Evolutionary conservation across 2,888 invertebrate genomes (phyloP), one percentile per base, ranked within the genome.

Genomic region (Aphrophora alni): DNA sequence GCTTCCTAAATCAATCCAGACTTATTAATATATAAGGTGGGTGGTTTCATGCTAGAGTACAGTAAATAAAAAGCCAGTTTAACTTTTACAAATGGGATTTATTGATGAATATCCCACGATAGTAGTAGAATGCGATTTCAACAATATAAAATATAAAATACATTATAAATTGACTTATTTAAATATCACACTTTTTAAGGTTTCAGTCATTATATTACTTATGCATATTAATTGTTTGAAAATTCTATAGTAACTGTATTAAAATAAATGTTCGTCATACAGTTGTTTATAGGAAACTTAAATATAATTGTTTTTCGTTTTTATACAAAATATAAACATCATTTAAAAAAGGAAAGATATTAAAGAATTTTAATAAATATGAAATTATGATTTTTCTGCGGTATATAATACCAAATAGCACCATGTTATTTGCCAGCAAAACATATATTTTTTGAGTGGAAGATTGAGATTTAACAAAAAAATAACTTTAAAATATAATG

Each of bases 1-100:
- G 26, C 26, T 26, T 38, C 77, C 72, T 72, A 73, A 78, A 51
- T 78, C 26, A 74, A 28, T 38, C 38, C 71, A 10, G 28, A 68
- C 33, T 78, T 33, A n/a, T n/a, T n/a, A 24, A 51, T 51, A n/a
- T 10, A 25, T 28, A 59, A 17, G 51, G 69, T 68, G 69, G 78
- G 78, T 69, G 68, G 68, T 68, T 17, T 38, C 17, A 8, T 21
- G n/a, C 21, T 21, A 21, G 59, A 59, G 21, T 5, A 21, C 59
- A 8, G 59, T 59, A 28, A 81, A 81, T 83, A 81, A 83, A 77
- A 78, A 73, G 71, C 33, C 51, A 71, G 33, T 26, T 14, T 59
- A 75, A 68, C 70, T 68, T 80, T 82, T 79, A 59, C 68, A 80
- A 82, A 75, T 75, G 84, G 82, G 81, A 81, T 84, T 84, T 83